Evolutionary conservation across 1,140 invertebrate species (phyloP).

Genomic region (Palaemon carinicauda): DNA sequence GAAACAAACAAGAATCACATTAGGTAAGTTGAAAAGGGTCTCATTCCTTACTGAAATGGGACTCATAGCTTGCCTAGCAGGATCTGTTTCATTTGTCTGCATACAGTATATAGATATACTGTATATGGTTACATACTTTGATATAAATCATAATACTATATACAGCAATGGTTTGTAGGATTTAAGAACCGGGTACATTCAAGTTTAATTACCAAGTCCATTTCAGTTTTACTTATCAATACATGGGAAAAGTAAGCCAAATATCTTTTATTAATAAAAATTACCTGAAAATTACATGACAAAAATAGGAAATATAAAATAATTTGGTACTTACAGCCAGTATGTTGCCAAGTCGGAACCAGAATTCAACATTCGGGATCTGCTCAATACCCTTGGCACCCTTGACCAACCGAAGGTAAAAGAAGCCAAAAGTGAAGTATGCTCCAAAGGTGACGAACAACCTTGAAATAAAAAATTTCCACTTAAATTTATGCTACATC

Average conservation of each 20-base stretch:
- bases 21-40: no score
- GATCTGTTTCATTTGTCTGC: no score
- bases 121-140: no score
- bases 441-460: constrained; percentile 21
- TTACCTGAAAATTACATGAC: not conserved
- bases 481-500: not conserved
- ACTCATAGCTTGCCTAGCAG: no score
- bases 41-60: no score
- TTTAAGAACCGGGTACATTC: no score
- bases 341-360: constrained; percentile 66
- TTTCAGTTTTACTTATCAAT: no score
- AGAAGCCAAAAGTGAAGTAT: constrained; percentile 64
- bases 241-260: no score
- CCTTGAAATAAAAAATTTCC: constrained; percentile 16
- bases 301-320: not conserved
- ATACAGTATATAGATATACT: no score
- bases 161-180: not conserved
- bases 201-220: no score
- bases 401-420: constrained; percentile 64
- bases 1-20: no score
- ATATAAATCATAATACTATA: not conserved
- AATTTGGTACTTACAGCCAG: constrained; percentile 60
- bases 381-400: constrained; percentile 66
- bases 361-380: constrained; percentile 65
- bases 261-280: no score